phyloP scores from a whole-genome alignment of 2,797 vertebrate species.

The Enteromius argenteus region DNA sequence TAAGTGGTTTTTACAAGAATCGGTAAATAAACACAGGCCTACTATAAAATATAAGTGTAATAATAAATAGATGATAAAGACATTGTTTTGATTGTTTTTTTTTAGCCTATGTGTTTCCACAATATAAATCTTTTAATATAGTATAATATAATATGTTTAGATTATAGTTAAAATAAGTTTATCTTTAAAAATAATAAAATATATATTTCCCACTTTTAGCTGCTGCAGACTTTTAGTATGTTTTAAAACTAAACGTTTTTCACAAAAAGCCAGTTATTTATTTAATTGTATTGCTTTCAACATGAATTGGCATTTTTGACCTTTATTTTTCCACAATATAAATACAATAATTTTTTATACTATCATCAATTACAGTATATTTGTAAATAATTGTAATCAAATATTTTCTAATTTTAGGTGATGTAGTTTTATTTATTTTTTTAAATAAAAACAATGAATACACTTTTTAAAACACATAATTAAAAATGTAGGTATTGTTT shows the following conservation, averaged over 20 bases:
- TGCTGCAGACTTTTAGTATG: not conserved
- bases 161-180: not conserved
- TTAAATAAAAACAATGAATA: not conserved
- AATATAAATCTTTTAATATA: not conserved
- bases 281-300: not conserved
- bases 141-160: not conserved
- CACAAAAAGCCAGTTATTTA: not conserved
- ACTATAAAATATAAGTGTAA: not conserved
- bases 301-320: not conserved
- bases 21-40: not conserved
- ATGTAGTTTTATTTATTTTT: not conserved
- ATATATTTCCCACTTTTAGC: not conserved
- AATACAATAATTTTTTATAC: not conserved
- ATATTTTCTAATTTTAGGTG: not conserved
- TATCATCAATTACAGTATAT: not conserved
- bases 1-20: not conserved
- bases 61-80: not conserved
- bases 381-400: not conserved
- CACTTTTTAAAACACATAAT: not conserved
- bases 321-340: not conserved
- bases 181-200: not conserved
- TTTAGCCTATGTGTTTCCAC: not conserved
- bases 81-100: not conserved
- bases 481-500: not conserved
- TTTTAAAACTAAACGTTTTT: not conserved